phyloP scores from a whole-genome alignment of 2,113 vertebrate genomes.

The Electrona antarctica region DNA sequence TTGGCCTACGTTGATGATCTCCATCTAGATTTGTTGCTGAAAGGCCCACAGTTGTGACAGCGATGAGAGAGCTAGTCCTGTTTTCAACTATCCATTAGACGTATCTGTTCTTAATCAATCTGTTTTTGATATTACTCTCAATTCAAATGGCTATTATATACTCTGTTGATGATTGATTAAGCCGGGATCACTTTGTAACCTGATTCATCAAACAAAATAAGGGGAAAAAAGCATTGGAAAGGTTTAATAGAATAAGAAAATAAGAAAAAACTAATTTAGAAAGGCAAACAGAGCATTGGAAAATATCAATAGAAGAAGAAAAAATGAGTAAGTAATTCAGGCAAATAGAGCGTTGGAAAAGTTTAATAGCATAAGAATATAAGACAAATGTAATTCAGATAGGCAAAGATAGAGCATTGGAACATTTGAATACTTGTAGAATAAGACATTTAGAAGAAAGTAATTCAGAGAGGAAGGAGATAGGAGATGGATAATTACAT shows the following conservation, averaged over 20 bases:
- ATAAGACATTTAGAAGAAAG: slow-evolving; percentile 22
- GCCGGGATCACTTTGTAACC: neutral
- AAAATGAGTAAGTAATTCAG: slow-evolving; percentile 1
- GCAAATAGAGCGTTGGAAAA: slow-evolving; percentile 6
- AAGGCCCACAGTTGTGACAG: neutral
- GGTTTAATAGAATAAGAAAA: slow-evolving; percentile 19
- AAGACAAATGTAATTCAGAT: neutral
- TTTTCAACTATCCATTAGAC: slow-evolving; percentile 14
- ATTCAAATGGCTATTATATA: neutral
- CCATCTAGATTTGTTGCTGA: slow-evolving; percentile 1
- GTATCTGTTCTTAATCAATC: neutral
- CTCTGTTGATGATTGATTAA: neutral
- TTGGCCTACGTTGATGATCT: slow-evolving; percentile 5
- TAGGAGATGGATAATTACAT: no score
- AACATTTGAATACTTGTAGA: neutral
- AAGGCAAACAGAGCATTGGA: neutral
- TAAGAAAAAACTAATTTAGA: neutral
- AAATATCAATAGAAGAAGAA: slow-evolving; percentile 4
- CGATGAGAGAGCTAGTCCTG: slow-evolving; percentile 10
- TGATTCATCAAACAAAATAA: neutral
- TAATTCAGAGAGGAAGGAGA: slow-evolving; percentile 1
- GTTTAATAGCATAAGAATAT: slow-evolving; percentile 13
- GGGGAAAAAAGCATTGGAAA: slow-evolving; percentile 9
- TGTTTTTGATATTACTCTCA: neutral
- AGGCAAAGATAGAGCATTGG: neutral